phyloP scores from a whole-genome alignment of 2,113 vertebrate genomes.

The Protobothrops mucrosquamatus region DNA sequence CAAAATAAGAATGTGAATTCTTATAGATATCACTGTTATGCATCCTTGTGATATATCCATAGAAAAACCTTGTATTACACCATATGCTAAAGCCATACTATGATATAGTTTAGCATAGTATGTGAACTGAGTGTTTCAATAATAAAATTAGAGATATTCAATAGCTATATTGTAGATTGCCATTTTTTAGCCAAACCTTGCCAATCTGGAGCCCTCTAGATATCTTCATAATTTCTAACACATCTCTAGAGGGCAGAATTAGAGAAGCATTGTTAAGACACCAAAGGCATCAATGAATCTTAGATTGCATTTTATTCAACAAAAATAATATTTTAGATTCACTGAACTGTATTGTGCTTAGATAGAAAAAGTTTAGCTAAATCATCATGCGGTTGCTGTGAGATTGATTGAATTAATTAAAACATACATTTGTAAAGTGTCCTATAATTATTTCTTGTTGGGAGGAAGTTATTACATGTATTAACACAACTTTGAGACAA shows the following conservation, averaged over 20 bases:
- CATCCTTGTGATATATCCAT: not conserved
- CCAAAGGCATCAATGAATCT: not conserved
- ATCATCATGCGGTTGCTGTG: not conserved
- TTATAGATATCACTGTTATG: not conserved
- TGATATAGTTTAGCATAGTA: not conserved
- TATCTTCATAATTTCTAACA: not conserved
- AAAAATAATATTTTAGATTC: not conserved
- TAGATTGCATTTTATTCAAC: not conserved
- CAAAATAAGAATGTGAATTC: not conserved
- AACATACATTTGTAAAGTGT: not conserved
- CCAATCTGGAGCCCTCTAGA: not conserved
- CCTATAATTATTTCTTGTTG: not conserved
- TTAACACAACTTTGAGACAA: not conserved
- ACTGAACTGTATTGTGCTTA: not conserved
- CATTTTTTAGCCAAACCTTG: not conserved
- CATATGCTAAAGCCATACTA: not conserved
- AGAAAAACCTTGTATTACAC: not conserved
- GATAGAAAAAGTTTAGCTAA: not conserved
- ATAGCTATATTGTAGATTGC: not conserved
- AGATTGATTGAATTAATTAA: not conserved
- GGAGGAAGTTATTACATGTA: not conserved
- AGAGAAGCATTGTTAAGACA: not conserved
- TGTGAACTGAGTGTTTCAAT: not conserved
- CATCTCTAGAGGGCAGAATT: not conserved
- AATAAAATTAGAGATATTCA: not conserved